These are phyloP conservation scores for Micrastur ruficollis DNA, from an alignment of 2,797 vertebrate genomes.

Conservation along the genomic window DNA sequence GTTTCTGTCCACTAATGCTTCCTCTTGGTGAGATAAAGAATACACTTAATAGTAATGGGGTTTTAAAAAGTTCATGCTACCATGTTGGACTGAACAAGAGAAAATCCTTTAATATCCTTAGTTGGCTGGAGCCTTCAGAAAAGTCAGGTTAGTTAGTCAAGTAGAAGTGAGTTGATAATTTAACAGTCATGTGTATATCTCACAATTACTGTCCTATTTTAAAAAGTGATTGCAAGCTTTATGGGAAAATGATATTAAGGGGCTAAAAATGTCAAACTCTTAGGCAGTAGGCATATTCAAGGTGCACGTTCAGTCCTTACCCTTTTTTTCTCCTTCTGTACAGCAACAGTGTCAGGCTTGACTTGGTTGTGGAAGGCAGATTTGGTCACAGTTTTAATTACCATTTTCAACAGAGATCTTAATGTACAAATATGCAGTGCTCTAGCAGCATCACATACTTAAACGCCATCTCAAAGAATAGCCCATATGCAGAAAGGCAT, in stretches of 20 bases:
- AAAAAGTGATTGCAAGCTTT: neutral
- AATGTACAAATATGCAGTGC: neutral
- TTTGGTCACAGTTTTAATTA: neutral
- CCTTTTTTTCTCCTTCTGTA: neutral
- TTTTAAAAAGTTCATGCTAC: conserved; percentile 33
- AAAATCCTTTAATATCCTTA: neutral
- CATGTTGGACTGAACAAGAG: neutral
- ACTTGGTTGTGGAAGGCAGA: neutral
- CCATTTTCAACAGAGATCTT: neutral
- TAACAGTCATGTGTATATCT: neutral
- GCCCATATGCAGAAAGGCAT: neutral
- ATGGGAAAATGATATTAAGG: neutral
- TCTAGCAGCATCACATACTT: neutral
- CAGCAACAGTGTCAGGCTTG: neutral
- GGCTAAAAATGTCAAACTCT: neutral
- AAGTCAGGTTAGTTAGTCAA: neutral
- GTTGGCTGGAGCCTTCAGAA: conserved; percentile 36
- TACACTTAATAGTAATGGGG: neutral
- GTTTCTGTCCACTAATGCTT: conserved; percentile 28
- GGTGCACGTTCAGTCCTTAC: neutral
- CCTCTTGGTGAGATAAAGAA: conserved; percentile 27
- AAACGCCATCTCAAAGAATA: neutral
- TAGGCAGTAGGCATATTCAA: neutral
- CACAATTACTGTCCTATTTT: neutral
- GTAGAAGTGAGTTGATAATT: conserved; percentile 36